Base-by-base conservation (phyloP, 64 coral and sea anemone species). In the Montipora efflorescens region DNA sequence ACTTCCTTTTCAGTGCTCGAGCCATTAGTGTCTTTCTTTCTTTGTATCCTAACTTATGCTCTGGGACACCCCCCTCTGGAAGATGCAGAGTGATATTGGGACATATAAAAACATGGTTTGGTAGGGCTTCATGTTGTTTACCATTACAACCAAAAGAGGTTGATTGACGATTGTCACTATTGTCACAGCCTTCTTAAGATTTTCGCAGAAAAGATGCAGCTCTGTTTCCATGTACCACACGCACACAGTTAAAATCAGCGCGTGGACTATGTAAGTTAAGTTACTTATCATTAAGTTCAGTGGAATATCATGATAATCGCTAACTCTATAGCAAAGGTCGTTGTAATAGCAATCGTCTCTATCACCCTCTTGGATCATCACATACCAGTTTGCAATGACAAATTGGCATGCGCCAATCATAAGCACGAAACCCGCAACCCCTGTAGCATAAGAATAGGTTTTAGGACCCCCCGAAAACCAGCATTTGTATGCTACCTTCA, bases 211-310 rank as follows among this genome's bases (percentile, higher is more conserved):
- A 66, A 16, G 8, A 66, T 14, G 15, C 5, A 66, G 15, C 0
- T 66, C 15, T 66, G 75, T 76, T 20, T 94, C 93, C 55, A 79
- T 90, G 13, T 80, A 59, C 76, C 58, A 90, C 6, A 94, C 77
- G 45, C 87, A 90, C 62, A 77, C 76, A 9, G 76, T 79, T 19
- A 94, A 79, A 16, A 90, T 21, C 6, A 94, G 78, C 16, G 78
- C 93, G 52, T 94, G 93, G 43, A 94, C 78, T 67, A 94, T 82
- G 45, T 94, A 94, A 1, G 59, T 66, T 7, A 94, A 52, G 58
- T 94, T 94, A 43, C 93, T 94, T 50, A 90, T 94, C 87, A 94
- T 94, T 67, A 94, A 83, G 57, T 94, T 94, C 52, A 90, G 84
- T 2, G 93, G 93, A 7, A 94, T 90, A 59, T 90, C 93, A 20